Percentiles rank a stretch among this genome's conserved stretches.
These are phyloP conservation scores for Diadophis punctatus DNA, from an alignment of 2,113 vertebrate genomes.

Conservation along the genomic window DNA sequence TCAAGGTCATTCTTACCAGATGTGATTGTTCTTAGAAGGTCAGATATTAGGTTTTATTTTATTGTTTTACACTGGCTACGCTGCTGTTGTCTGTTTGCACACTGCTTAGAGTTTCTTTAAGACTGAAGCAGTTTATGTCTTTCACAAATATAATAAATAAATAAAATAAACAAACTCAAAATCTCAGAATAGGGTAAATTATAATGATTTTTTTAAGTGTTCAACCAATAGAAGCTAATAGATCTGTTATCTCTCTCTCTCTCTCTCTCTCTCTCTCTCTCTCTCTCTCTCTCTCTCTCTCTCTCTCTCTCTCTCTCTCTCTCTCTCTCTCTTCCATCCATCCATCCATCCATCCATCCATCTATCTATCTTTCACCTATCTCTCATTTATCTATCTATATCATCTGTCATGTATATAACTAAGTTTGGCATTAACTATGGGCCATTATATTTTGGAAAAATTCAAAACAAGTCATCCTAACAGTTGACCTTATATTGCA, in stretches of 20 bases:
- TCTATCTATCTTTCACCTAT: not conserved
- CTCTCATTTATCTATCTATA: too few species aligned
- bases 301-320: not conserved
- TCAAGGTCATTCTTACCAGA: not conserved
- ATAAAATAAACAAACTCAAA: not conserved
- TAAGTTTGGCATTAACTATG: not conserved
- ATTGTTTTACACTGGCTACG: not conserved
- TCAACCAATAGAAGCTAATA: not conserved
- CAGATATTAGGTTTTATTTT: not conserved
- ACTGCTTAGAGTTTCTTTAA: not conserved
- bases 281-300: not conserved
- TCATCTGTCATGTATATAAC: not conserved
- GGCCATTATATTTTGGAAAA: not conserved
- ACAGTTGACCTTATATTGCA: not conserved
- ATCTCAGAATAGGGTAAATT: not conserved
- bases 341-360: too few species aligned
- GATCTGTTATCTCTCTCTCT: not conserved
- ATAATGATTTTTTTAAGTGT: not conserved
- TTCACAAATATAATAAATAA: not conserved
- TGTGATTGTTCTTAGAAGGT: not conserved
- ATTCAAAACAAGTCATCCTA: not conserved
- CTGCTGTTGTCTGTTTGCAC: not conserved
- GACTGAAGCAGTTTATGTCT: not conserved
- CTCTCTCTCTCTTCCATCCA: too few species aligned
- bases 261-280: too few species aligned